phyloP scores from a whole-genome alignment of 2,113 vertebrate genomes.

The Lipophrys pholis region DNA sequence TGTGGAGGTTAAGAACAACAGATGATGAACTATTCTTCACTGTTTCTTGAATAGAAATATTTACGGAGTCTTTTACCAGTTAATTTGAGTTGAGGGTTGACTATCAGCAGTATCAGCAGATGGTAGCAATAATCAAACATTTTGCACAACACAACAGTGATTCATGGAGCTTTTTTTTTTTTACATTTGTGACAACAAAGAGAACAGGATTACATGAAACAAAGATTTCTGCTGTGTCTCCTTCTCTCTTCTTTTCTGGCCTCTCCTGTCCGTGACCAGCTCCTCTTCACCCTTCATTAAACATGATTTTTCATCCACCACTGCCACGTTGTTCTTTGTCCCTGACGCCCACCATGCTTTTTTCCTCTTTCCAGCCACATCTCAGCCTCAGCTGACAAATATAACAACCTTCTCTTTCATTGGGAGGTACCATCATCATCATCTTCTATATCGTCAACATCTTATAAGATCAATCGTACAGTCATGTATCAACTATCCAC shows the following conservation, averaged over 20 bases:
- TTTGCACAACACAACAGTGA: slow-evolving; percentile 9
- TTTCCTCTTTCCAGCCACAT: slow-evolving; percentile 7
- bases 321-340: slow-evolving; percentile 35
- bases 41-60: background rate
- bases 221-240: slow-evolving; percentile 28
- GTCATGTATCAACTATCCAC: slow-evolving; percentile 2
- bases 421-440: background rate
- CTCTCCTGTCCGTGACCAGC: slow-evolving; percentile 29
- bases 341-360: slow-evolving; percentile 17
- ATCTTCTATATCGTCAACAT: background rate
- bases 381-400: slow-evolving; percentile 24
- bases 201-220: slow-evolving; percentile 42
- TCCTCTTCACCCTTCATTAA: slow-evolving; percentile 67
- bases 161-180: slow-evolving; percentile 29
- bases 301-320: slow-evolving; percentile 51
- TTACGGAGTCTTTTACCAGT: background rate
- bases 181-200: slow-evolving; percentile 24
- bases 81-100: background rate
- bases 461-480: background rate
- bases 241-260: slow-evolving; percentile 21
- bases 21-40: background rate
- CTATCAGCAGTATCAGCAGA: background rate
- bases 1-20: background rate
- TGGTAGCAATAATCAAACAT: background rate
- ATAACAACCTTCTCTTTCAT: slow-evolving; percentile 14